A percentile compares a stretch with the other conserved stretches of the same genome.
Conservation (phyloP, 2,797 vertebrate genomes). For the Glyptemys insculpta region DNA sequence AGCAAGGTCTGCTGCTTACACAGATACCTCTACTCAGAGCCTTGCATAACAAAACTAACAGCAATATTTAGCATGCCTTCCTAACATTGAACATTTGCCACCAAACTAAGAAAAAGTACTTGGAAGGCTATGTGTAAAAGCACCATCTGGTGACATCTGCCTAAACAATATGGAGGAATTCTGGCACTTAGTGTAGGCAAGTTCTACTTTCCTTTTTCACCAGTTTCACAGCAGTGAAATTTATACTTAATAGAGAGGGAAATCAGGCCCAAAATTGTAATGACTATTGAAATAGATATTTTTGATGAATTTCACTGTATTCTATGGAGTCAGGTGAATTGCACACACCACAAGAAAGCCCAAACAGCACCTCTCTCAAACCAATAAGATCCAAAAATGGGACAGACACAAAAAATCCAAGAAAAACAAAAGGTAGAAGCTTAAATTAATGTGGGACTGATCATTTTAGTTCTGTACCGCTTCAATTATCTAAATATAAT, state of each 20-base stretch:
- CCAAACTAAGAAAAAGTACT: neutral
- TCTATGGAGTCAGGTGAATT: neutral
- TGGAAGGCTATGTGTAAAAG: neutral
- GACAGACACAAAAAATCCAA: neutral
- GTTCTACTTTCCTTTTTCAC: neutral
- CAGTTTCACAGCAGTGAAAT: neutral
- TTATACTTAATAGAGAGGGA: neutral
- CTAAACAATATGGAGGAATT: fast-evolving
- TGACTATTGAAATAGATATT: neutral
- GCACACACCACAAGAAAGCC: neutral
- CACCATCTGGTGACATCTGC: neutral
- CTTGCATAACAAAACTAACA: neutral
- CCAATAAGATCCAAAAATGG: neutral
- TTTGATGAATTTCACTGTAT: neutral
- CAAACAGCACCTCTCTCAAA: neutral
- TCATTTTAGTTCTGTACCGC: neutral
- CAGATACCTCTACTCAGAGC: neutral
- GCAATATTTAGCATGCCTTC: neutral
- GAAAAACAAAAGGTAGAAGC: fast-evolving
- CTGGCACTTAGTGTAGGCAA: neutral
- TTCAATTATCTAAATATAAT: neutral
- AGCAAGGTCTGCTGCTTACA: neutral
- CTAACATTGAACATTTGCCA: neutral
- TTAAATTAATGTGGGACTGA: fast-evolving
- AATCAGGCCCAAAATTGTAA: neutral